Base-by-base conservation (phyloP, 2,797 vertebrate species). In the Stomatorhinus walkeri region DNA sequence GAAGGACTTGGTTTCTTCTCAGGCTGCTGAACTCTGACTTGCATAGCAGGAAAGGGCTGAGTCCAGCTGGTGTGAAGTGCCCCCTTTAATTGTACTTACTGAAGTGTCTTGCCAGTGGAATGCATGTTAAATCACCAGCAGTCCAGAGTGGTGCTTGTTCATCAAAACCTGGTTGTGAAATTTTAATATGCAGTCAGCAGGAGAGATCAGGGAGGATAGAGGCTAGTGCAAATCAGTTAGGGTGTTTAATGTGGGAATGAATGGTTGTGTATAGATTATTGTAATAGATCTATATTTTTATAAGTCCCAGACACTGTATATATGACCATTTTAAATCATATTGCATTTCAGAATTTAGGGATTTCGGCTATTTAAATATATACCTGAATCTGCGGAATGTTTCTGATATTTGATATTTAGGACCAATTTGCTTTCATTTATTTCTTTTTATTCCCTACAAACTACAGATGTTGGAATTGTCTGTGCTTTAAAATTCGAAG, bases 271-370 rank as follows among this genome's bases (percentile, higher is more conserved):
- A 86, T 56, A 56, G 85, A 56, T 87, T 43, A 56, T 36, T 87
- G 52, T 87, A 87, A 54, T 87, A 87, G 10, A 59, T 36, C 16
- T 87, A 56, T 87, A 32, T 87, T 87, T 87, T 14, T 87, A 43
- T 56, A 24, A 19, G 49, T 54, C 52, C 52, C 28, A 28, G 16
- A 87, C 85, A 59, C 24, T 54, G 81, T 51, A 84, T 84, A 51
- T 84, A 51, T 84, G 48, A 51, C 19, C n/a, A 12, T n/a, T 51
- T 28, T 48, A 84, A 84, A 43, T 79, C 72, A 79, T 28, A 84
- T 14, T 51, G 43, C 40, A 43, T 79, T 40, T 79, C 72, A 79
- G 22, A 79, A 51, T 87, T 61, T 24, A 61, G 59, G 59, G 59
- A 61, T 61, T 40, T 40, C 1, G 1, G 32, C 32, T 56, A 36